These are phyloP conservation scores for Laticauda laticaudata DNA, from an alignment of 2,113 vertebrate genomes.

Conservation along the genomic window DNA sequence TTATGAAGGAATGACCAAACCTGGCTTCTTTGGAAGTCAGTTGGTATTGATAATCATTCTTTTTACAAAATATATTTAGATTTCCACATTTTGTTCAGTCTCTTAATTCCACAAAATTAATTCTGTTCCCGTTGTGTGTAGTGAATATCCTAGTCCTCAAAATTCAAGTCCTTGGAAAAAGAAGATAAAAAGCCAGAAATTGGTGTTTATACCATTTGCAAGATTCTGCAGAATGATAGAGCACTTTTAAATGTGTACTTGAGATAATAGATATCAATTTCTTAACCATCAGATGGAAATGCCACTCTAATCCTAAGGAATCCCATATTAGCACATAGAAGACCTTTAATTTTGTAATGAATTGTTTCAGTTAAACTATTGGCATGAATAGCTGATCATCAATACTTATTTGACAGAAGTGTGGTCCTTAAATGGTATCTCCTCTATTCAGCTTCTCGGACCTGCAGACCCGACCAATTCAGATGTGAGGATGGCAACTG, in stretches of 20 bases:
- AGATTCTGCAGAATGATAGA: not conserved
- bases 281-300: not conserved
- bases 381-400: not conserved
- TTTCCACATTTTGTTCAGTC: not conserved
- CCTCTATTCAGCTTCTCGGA: constrained; percentile 78
- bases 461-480: constrained; percentile 90
- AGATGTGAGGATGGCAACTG: constrained; percentile 92
- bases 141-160: not conserved
- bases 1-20: not conserved
- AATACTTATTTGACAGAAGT: not conserved
- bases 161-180: not conserved
- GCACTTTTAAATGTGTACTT: not conserved
- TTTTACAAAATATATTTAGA: not conserved
- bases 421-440: constrained; percentile 32
- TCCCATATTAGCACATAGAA: not conserved
- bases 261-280: not conserved
- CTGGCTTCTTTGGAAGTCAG: not conserved
- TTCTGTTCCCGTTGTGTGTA: not conserved
- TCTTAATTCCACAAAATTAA: not conserved
- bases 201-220: not conserved
- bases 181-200: not conserved
- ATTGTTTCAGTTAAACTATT: not conserved
- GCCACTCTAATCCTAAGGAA: not conserved
- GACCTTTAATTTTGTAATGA: not conserved
- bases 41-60: not conserved